Percentiles rank a stretch among this genome's conserved stretches.
These are phyloP conservation scores for Poeciliopsis presidionis DNA, from an alignment of 2,797 vertebrate genomes.

Conservation along the genomic window DNA sequence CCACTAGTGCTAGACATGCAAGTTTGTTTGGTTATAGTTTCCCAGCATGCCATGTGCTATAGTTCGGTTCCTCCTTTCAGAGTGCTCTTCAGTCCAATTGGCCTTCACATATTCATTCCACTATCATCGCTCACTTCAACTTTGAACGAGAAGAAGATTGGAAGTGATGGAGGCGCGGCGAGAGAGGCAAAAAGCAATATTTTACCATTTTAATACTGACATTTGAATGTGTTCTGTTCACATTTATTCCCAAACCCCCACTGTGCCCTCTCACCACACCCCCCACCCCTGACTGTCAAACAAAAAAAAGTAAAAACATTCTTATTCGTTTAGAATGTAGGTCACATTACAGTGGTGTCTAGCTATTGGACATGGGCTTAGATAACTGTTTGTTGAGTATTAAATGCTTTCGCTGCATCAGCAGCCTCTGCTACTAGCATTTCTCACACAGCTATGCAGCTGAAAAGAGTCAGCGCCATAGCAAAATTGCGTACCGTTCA, in stretches of 20 bases:
- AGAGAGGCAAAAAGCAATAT: conserved; percentile 72
- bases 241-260: conserved; percentile 45
- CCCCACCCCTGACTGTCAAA: conserved; percentile 64
- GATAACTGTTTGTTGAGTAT: conserved; percentile 98
- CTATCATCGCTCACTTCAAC: background rate
- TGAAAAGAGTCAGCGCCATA: conserved; percentile 91
- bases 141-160: conserved; percentile 32
- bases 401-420: conserved; percentile 99
- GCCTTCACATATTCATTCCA: background rate
- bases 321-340: conserved; percentile 96
- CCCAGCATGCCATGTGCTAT: background rate
- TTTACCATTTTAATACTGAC: conserved; percentile 84
- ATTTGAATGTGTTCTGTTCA: conserved; percentile 82
- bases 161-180: conserved; percentile 56
- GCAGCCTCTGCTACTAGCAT: conserved; percentile 95
- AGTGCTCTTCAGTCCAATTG: background rate
- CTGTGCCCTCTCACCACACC: conserved; percentile 37
- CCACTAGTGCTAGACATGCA: too few species aligned
- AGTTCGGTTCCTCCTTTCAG: background rate
- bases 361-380: conserved; percentile 95
- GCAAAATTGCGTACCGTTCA: conserved; percentile 85
- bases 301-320: conserved; percentile 77
- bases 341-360: conserved; percentile 94
- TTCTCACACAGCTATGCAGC: conserved; percentile 98
- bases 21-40: background rate